Evolutionary conservation across 2,113 vertebrate species (phyloP).

Genomic region (Nycticebus coucang): DNA sequence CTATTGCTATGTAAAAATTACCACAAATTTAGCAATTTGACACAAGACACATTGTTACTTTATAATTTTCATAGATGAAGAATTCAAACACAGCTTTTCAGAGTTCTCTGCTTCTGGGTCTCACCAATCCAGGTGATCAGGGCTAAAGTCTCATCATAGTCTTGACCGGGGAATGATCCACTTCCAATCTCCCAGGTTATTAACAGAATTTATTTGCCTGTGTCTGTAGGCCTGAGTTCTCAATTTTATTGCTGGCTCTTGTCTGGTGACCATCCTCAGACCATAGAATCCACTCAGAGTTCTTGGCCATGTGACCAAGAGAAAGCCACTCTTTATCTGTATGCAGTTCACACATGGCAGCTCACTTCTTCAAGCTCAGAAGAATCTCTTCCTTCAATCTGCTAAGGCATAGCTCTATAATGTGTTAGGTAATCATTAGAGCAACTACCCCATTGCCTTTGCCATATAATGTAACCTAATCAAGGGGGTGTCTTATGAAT

Average conservation of each 20-base stretch:
- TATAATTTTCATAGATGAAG: background rate
- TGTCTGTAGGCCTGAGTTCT: background rate
- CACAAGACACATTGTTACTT: background rate
- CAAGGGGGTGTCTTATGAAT: background rate
- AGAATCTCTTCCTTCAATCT: background rate
- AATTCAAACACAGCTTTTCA: background rate
- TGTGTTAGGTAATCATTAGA: background rate
- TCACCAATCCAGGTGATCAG: background rate
- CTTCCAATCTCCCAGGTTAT: background rate
- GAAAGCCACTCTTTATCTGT: background rate
- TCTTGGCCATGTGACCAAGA: accelerated
- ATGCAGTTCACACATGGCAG: background rate
- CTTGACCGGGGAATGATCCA: background rate
- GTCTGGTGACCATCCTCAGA: background rate
- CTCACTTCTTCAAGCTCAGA: background rate
- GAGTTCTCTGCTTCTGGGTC: background rate
- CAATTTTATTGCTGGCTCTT: background rate
- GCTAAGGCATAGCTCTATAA: background rate
- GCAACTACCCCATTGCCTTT: background rate
- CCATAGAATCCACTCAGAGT: background rate
- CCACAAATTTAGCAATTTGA: background rate
- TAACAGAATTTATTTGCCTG: background rate
- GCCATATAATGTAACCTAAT: background rate
- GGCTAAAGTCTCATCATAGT: background rate
- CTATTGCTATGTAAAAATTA: background rate